Evolutionary conservation across 2,113 vertebrate genomes (phyloP).

Genomic region (Ailurus styani): DNA sequence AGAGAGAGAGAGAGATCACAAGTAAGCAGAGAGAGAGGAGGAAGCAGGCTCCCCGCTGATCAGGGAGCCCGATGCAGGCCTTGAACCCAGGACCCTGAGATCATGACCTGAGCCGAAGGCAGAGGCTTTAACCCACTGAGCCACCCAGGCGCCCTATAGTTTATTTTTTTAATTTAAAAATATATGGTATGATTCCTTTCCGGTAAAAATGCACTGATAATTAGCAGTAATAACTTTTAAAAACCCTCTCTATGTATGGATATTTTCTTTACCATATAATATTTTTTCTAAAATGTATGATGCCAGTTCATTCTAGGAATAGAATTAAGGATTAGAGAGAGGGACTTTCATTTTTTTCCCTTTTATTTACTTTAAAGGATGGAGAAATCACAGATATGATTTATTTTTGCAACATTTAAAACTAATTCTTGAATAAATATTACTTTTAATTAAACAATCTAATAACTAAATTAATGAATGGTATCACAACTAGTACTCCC

Average conservation of each 20-base stretch:
- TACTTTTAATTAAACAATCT: not conserved
- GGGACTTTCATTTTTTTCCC: not conserved
- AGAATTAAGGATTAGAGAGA: not conserved
- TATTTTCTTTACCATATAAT: not conserved
- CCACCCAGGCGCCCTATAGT: too few relatives aligned
- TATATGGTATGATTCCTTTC: not conserved
- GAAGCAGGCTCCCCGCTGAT: too few relatives aligned
- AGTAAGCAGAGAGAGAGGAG: too few relatives aligned
- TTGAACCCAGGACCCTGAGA: too few relatives aligned
- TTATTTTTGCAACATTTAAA: not conserved
- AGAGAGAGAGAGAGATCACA: too few relatives aligned
- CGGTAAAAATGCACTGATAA: not conserved
- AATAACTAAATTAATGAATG: not conserved
- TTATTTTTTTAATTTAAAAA: not conserved
- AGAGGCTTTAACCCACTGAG: too few relatives aligned
- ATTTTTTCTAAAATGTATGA: not conserved
- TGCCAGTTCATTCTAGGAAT: not conserved
- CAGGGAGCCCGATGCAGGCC: too few relatives aligned
- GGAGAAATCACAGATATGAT: not conserved
- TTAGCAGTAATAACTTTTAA: not conserved
- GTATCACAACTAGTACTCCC: not conserved
- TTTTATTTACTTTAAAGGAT: not conserved
- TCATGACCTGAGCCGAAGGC: too few relatives aligned
- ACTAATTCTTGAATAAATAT: not conserved
- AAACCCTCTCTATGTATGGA: not conserved